Conservation (phyloP, 2,888 invertebrate genomes). For the Epinotia demarniana region DNA sequence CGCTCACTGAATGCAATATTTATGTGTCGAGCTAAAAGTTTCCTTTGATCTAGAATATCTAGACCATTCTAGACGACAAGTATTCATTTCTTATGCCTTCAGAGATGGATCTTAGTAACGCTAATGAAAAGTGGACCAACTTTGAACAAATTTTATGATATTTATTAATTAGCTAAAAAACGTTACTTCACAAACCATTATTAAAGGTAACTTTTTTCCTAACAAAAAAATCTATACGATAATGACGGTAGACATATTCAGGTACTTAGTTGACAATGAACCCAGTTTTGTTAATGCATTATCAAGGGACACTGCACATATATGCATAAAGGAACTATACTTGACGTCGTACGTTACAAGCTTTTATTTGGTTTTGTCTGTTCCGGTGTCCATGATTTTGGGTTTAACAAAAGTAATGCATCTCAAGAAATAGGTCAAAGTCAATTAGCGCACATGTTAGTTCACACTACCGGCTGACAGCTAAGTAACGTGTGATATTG, state of each 20-base stretch:
- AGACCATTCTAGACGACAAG: neutral
- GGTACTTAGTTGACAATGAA: no score
- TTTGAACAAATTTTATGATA: neutral
- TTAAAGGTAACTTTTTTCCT: no score
- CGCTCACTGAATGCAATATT: neutral
- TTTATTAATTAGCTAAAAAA: neutral
- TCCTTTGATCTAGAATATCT: neutral
- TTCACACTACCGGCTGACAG: neutral
- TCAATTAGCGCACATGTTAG: neutral
- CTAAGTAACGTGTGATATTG: slow-evolving; percentile 54
- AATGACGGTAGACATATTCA: no score
- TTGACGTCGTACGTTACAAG: no score
- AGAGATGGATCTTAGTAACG: neutral
- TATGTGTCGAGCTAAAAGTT: neutral
- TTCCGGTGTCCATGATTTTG: no score
- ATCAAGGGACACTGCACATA: no score
- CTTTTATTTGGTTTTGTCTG: no score
- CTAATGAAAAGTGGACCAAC: neutral
- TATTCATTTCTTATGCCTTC: neutral
- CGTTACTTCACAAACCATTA: no score
- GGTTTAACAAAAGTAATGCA: no score
- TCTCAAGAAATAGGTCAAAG: neutral
- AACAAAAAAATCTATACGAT: no score
- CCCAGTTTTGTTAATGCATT: no score
- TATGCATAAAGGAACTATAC: no score